These are phyloP conservation scores for Aphyosemion australe DNA, from an alignment of 2,113 vertebrate species.

Conservation along the genomic window DNA sequence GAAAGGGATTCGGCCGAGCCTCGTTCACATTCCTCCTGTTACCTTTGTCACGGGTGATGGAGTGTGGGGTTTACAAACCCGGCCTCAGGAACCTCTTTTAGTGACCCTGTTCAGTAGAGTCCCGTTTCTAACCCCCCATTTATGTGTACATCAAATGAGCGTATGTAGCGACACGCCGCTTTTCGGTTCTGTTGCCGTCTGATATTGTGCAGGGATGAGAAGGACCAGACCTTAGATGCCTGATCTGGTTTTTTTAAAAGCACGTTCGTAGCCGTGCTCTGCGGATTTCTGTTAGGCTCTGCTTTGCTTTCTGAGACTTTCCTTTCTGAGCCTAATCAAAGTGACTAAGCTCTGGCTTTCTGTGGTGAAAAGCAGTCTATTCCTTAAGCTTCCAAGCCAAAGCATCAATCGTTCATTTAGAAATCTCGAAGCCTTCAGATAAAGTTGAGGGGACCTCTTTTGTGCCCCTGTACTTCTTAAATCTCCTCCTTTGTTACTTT, in stretches of 20 bases:
- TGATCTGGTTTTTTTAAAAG: conserved; percentile 55
- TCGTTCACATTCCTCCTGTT: conserved; percentile 67
- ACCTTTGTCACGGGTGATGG: conserved; percentile 70
- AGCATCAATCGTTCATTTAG: conserved; percentile 55
- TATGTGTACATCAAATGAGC: conserved; percentile 14
- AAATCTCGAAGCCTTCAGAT: conserved; percentile 43
- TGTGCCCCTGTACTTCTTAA: conserved; percentile 29
- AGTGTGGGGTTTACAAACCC: conserved; percentile 66
- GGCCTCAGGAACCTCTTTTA: conserved; percentile 58
- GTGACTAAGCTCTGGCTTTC: conserved; percentile 54
- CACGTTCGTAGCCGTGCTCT: conserved; percentile 32
- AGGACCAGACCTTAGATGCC: conserved; percentile 66
- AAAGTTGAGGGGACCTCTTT: conserved; percentile 44
- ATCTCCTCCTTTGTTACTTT: conserved; percentile 26
- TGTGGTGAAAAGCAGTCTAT: conserved; percentile 33
- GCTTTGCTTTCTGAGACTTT: conserved; percentile 44
- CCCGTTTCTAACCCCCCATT: conserved; percentile 13
- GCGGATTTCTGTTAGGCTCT: conserved; percentile 35
- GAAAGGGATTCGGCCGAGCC: conserved; percentile 44
- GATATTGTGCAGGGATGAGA: conserved; percentile 67
- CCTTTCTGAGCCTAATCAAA: conserved; percentile 56
- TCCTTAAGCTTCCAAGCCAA: conserved; percentile 46
- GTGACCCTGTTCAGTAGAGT: conserved; percentile 60
- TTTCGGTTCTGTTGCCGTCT: conserved; percentile 47
- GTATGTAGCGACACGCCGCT: conserved; percentile 39